Evolutionary conservation across 2,888 invertebrate genomes (phyloP).

Genomic region (Lepidochitona cinerea): DNA sequence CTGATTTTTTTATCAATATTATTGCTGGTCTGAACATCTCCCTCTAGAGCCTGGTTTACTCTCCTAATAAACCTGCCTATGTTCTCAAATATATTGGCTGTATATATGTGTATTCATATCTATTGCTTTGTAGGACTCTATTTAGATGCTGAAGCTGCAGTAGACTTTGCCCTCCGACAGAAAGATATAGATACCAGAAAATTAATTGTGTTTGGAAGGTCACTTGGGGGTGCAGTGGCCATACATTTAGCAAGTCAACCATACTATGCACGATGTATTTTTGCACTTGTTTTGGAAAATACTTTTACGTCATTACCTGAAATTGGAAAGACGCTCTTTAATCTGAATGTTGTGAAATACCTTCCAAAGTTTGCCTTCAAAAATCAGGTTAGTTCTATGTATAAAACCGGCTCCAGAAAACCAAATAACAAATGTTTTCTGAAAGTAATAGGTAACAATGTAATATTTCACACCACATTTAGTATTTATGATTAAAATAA

Average conservation of each 20-base stretch:
- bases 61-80: no score
- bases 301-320: constrained; percentile 96
- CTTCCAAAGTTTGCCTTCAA: constrained; percentile 89
- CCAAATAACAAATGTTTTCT: no score
- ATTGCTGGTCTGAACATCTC: no score
- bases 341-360: constrained; percentile 79
- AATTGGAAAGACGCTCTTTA: constrained; percentile 88
- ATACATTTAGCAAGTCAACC: constrained; percentile 86
- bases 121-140: constrained; percentile 79
- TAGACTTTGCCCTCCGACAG: constrained; percentile 86
- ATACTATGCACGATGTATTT: constrained; percentile 83
- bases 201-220: constrained; percentile 89
- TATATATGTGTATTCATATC: neutral
- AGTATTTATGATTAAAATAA: no score
- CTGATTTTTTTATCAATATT: no score
- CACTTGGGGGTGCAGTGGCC: constrained; percentile 93
- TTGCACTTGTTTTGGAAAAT: constrained; percentile 92
- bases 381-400: constrained; percentile 88
- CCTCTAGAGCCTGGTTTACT: no score
- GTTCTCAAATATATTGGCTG: no score
- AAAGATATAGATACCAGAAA: constrained; percentile 87
- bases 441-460: no score
- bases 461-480: no score
- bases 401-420: no score
- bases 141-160: constrained; percentile 87